Evolutionary conservation across 2,888 invertebrate species (phyloP).

Genomic region (Hirtodrosophila histrioides): DNA sequence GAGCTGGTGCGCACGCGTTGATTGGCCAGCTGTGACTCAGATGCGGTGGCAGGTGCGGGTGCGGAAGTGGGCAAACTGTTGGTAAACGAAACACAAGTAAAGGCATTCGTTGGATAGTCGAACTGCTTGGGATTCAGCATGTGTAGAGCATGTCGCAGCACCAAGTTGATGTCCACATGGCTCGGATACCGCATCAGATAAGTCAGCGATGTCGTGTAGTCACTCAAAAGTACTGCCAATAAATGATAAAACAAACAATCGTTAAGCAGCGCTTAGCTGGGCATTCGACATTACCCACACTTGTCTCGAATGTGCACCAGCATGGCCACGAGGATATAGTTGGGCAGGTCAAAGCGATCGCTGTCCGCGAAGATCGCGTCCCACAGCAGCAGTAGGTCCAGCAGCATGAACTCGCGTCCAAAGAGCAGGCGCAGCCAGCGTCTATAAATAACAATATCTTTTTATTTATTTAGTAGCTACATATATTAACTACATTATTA

Average conservation of each 20-base stretch:
- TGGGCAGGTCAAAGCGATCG: slow-evolving; percentile 85
- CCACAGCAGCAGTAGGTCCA: slow-evolving; percentile 91
- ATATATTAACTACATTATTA: too few relatives aligned
- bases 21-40: slow-evolving; percentile 1
- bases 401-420: slow-evolving; percentile 92
- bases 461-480: too few relatives aligned
- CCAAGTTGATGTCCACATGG: slow-evolving; percentile 87
- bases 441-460: slow-evolving; percentile 83
- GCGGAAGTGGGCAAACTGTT: slow-evolving; percentile 7
- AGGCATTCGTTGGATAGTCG: slow-evolving; percentile 81
- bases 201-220: slow-evolving; percentile 88
- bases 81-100: slow-evolving; percentile 71
- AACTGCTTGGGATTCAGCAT: slow-evolving; percentile 85
- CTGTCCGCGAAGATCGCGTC: slow-evolving; percentile 92
- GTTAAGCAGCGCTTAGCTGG: background rate
- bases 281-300: slow-evolving; percentile 85
- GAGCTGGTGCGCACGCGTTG: slow-evolving; percentile 45
- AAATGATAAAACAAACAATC: background rate
- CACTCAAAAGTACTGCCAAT: slow-evolving; percentile 86
- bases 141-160: slow-evolving; percentile 87
- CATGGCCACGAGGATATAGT: slow-evolving; percentile 91
- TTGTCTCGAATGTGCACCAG: slow-evolving; percentile 89
- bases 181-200: slow-evolving; percentile 89
- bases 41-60: background rate
- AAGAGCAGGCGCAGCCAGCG: slow-evolving; percentile 93